A percentile compares a stretch with the other conserved stretches of the same genome.
Conservation (phyloP, 1,140 invertebrate species). For the Anoplophora glabripennis region DNA sequence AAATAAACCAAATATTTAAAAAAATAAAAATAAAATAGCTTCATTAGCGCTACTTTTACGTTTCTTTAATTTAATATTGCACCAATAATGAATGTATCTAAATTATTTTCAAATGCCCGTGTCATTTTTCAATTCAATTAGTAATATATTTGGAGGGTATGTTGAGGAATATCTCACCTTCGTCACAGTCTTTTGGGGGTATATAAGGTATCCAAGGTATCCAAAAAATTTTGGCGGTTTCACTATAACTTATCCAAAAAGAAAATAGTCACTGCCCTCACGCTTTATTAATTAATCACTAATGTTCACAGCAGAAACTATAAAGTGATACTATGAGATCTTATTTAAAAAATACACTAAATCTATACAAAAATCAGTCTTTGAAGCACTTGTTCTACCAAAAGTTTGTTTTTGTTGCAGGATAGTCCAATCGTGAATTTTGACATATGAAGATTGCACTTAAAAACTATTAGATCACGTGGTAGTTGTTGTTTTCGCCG, state of each 20-base stretch:
- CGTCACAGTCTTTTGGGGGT: slow-evolving; percentile 32
- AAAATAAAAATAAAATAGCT: too few species aligned
- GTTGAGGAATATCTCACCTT: slow-evolving; percentile 20
- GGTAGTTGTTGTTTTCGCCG: not conserved
- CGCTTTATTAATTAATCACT: not conserved
- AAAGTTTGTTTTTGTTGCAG: not conserved
- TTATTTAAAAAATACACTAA: not conserved
- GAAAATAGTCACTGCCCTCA: slow-evolving; percentile 18
- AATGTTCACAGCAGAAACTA: not conserved
- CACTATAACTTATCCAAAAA: slow-evolving; percentile 26
- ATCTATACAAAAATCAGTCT: slow-evolving; percentile 13
- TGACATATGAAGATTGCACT: not conserved
- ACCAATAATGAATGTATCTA: too few species aligned
- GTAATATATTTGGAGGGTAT: too few species aligned
- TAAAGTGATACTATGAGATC: not conserved
- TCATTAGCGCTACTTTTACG: too few species aligned
- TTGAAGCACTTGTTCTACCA: slow-evolving; percentile 5
- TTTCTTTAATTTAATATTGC: too few species aligned
- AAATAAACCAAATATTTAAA: too few species aligned
- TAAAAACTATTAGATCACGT: slow-evolving; percentile 9
- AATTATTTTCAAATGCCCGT: too few species aligned
- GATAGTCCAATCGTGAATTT: not conserved
- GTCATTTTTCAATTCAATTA: too few species aligned
- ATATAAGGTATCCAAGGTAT: slow-evolving; percentile 41
- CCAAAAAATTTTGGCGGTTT: slow-evolving; percentile 39